Evolutionary conservation across 1,140 invertebrate species (phyloP).

Genomic region (Copidosoma floridanum): DNA sequence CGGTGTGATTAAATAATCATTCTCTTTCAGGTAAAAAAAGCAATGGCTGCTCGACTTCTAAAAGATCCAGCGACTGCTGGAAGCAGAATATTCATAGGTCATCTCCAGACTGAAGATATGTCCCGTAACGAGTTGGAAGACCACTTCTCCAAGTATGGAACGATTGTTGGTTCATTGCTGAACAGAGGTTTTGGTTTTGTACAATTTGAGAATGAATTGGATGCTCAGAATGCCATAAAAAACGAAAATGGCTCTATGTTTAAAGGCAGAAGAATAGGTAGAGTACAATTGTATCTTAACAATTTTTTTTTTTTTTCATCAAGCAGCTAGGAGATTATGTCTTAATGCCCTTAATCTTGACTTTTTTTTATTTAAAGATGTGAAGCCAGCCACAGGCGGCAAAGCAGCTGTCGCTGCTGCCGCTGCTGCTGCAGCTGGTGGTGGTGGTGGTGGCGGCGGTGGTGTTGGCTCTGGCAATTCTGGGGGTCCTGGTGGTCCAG

Average conservation of each 20-base stretch:
- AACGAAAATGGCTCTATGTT: conserved; percentile 69
- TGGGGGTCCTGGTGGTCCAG: background rate
- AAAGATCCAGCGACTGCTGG: conserved; percentile 69
- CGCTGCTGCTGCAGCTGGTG: conserved; percentile 31
- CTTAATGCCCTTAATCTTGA: conserved; percentile 2
- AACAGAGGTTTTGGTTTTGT: conserved; percentile 83
- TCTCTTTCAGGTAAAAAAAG: no score
- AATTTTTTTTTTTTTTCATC: background rate
- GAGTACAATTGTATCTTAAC: background rate
- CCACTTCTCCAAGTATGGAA: conserved; percentile 73
- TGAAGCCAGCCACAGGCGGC: conserved; percentile 59
- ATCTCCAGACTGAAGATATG: conserved; percentile 64
- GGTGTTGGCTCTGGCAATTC: conserved; percentile 18
- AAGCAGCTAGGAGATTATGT: background rate
- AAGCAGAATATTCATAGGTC: conserved; percentile 75
- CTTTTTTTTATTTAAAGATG: conserved; percentile 50
- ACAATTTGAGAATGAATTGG: conserved; percentile 74
- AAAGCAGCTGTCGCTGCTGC: conserved; percentile 33
- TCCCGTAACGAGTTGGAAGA: conserved; percentile 70
- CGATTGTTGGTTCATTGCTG: conserved; percentile 68
- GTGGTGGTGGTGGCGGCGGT: conserved; percentile 11
- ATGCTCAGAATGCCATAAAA: conserved; percentile 71
- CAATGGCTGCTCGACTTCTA: conserved; percentile 55
- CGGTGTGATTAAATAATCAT: no score
- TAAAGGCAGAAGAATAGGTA: conserved; percentile 63